Evolutionary conservation across 2,888 invertebrate genomes (phyloP), one percentile per base, ranked within the genome.

Genomic region (Seira ritae): DNA sequence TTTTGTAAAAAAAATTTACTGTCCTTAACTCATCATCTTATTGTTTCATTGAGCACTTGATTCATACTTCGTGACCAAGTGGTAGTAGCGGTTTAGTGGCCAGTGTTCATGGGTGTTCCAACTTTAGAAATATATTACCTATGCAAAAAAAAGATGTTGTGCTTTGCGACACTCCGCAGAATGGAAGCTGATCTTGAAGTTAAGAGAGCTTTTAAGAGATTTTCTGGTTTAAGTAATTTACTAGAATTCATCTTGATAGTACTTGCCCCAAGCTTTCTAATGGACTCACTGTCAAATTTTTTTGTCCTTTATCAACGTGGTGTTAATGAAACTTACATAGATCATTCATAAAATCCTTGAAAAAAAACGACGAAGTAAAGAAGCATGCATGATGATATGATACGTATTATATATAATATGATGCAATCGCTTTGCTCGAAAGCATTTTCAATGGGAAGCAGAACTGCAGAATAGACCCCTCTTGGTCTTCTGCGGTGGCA

Each of bases 271-370:
- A 42, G 42, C 42, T 42, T 42, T 12, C 42, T 42, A 42, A 42
- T 42, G 42, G 42, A 42, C 42, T 42, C 42, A 42, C 42, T 42
- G 42, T 72, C 55, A 72, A n/a, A 72, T 24, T 60, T 72, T 72
- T 60, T 19, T 60, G 72, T 62, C 62, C 73, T 62, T 73, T 6
- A 8, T 46, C 1, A 10, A 20, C 19, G 6, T 62, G 22, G 80
- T 70, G 80, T 69, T 80, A 80, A 80, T 80, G 80, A 80, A 80
- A 80, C 73, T 69, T 74, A 19, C 6, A 69, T 19, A 42, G 42
- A 42, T 42, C 42, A 42, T 42, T 42, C 42, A 42, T 12, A 42
- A 42, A 42, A 42, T 42, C 42, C 42, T 42, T 42, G 42, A 42
- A 42, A 42, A 8, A n/a, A n/a, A n/a, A n/a, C n/a, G n/a, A n/a